Conservation (phyloP, 2,888 invertebrate genomes). For the Xanthorhoe designata region DNA sequence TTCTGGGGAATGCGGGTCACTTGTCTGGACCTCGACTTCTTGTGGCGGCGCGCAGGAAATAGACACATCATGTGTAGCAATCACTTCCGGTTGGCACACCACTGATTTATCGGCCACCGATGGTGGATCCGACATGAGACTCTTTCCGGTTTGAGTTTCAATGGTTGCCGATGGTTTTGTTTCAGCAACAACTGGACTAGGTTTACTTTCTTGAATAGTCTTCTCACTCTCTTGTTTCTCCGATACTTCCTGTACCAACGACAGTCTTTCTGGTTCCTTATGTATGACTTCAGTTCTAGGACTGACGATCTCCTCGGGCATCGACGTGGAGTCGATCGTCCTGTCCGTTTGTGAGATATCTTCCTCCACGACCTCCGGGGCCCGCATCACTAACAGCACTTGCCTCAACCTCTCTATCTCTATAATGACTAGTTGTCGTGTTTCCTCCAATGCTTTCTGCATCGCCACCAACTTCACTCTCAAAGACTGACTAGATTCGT, state of each 20-base stretch:
- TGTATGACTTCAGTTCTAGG: slow-evolving; percentile 58
- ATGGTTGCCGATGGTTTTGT: slow-evolving; percentile 65
- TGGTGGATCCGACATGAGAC: slow-evolving; percentile 79
- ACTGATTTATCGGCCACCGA: slow-evolving; percentile 75
- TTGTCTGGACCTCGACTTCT: slow-evolving; percentile 88
- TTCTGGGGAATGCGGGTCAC: slow-evolving; percentile 77
- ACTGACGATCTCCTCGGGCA: slow-evolving; percentile 88
- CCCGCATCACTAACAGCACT: slow-evolving; percentile 73
- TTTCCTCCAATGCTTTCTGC: slow-evolving; percentile 86
- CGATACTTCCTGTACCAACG: slow-evolving; percentile 44
- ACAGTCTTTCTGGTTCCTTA: slow-evolving; percentile 46
- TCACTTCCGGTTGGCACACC: slow-evolving; percentile 68
- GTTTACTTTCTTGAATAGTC: slow-evolving; percentile 57
- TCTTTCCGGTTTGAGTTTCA: slow-evolving; percentile 89
- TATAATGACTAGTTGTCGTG: slow-evolving; percentile 86
- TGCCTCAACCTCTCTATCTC: slow-evolving; percentile 84
- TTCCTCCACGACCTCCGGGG: slow-evolving; percentile 73
- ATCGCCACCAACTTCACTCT: slow-evolving; percentile 85
- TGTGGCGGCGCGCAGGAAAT: slow-evolving; percentile 82
- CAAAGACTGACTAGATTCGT: slow-evolving; percentile 82
- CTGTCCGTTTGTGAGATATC: slow-evolving; percentile 84
- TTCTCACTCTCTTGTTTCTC: slow-evolving; percentile 55
- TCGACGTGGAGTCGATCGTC: slow-evolving; percentile 89
- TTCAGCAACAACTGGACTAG: slow-evolving; percentile 55
- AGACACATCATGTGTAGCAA: slow-evolving; percentile 78